Evolutionary conservation across 2,113 vertebrate species (phyloP).

Genomic region (Mobula birostris): DNA sequence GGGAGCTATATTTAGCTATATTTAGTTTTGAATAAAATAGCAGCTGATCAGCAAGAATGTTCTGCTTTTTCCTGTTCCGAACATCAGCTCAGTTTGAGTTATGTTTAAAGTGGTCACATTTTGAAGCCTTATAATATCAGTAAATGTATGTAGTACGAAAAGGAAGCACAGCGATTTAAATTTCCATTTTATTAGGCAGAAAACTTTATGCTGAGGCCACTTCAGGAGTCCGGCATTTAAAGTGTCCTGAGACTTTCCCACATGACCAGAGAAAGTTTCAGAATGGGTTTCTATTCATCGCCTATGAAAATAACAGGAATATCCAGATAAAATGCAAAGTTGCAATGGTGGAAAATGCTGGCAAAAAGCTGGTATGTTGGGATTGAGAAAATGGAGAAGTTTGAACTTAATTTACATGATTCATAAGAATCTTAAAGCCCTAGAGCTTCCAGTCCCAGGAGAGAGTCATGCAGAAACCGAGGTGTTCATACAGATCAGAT

Average conservation of each 20-base stretch:
- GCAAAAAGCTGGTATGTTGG: not conserved
- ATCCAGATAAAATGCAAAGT: not conserved
- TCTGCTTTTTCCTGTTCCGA: not conserved
- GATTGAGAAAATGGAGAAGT: too few species aligned
- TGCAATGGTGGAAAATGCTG: not conserved
- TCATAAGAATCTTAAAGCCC: not conserved
- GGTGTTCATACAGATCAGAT: not conserved
- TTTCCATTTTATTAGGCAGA: not conserved
- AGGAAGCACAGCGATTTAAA: not conserved
- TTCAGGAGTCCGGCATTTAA: not conserved
- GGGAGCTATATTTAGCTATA: conserved; percentile 20
- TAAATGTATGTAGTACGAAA: not conserved
- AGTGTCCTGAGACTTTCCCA: not conserved
- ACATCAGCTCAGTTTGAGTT: not conserved
- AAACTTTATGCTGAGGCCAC: not conserved
- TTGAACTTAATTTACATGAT: not conserved
- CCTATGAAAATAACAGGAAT: not conserved
- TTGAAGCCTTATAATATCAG: not conserved
- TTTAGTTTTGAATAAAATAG: conserved; percentile 14
- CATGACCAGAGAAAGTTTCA: not conserved
- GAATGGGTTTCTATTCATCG: not conserved
- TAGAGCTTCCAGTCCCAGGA: not conserved
- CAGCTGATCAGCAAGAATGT: not conserved
- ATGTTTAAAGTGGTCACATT: not conserved
- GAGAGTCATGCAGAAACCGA: not conserved